These are phyloP conservation scores for Strix uralensis DNA, from an alignment of 2,113 vertebrate genomes.

Conservation along the genomic window DNA sequence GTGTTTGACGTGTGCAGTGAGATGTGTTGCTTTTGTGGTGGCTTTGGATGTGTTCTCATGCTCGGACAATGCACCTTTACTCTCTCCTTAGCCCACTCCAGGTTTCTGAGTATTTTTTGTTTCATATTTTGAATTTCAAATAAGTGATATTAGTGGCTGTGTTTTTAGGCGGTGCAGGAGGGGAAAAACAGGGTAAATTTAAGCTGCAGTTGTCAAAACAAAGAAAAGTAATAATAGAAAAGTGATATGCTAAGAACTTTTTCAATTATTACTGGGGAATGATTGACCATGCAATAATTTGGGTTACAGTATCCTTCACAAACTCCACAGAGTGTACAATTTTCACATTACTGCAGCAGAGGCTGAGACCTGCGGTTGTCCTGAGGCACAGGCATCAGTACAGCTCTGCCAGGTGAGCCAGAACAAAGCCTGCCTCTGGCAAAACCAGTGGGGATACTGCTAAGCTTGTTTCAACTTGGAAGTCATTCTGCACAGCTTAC, in stretches of 20 bases:
- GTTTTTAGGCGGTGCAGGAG: neutral
- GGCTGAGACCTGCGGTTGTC: neutral
- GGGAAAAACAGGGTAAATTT: neutral
- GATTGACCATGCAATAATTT: neutral
- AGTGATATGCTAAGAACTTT: neutral
- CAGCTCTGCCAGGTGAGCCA: conserved; percentile 31
- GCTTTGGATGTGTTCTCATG: neutral
- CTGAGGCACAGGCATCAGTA: neutral
- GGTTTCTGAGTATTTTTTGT: neutral
- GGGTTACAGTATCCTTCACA: neutral
- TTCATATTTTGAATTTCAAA: neutral
- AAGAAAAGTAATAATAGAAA: neutral
- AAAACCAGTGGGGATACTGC: neutral
- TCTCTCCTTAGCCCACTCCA: neutral
- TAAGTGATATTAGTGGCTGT: neutral
- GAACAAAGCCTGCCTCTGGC: conserved; percentile 41
- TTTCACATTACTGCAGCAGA: fast-evolving
- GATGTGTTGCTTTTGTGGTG: neutral
- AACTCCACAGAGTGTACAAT: neutral
- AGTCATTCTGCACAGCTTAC: neutral
- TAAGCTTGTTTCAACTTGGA: neutral
- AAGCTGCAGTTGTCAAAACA: neutral
- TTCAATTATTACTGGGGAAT: neutral
- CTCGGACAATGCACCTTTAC: neutral
- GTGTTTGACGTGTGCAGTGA: neutral